Conservation (phyloP, 2,113 vertebrate genomes). For the Copsychus sechellarum region DNA sequence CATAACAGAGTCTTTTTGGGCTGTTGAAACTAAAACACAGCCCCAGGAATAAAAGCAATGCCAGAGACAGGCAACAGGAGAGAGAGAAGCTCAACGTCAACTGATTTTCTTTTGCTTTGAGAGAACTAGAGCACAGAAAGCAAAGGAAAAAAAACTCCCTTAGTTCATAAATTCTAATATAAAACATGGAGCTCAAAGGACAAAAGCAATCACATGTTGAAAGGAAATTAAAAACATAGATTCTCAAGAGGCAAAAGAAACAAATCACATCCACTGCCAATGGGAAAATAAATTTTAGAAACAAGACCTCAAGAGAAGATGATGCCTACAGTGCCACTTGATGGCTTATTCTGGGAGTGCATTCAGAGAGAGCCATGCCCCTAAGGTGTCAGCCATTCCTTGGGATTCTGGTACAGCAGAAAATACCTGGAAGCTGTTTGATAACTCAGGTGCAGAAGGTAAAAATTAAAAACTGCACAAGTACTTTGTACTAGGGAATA, state of each 20-base stretch:
- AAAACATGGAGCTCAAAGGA: not conserved
- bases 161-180: not conserved
- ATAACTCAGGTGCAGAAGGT: not conserved
- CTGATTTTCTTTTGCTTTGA: not conserved
- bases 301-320: not conserved
- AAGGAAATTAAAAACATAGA: constrained; percentile 1
- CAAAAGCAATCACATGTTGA: not conserved
- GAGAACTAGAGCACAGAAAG: not conserved
- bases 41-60: constrained; percentile 1
- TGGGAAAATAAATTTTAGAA: not conserved
- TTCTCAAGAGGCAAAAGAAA: not conserved
- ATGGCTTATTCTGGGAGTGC: constrained; percentile 6
- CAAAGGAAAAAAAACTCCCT: not conserved
- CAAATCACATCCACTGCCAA: not conserved
- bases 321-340: constrained; percentile 24
- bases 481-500: not conserved
- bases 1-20: not conserved
- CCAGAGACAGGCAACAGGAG: not conserved
- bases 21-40: not conserved
- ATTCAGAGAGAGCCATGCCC: not conserved
- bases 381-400: not conserved
- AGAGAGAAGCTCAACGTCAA: not conserved
- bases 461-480: not conserved
- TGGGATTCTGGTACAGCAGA: not conserved
- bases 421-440: not conserved